These are phyloP conservation scores for Orthochromis malagaraziensis DNA, from an alignment of 2,113 vertebrate genomes.

Conservation along the genomic window DNA sequence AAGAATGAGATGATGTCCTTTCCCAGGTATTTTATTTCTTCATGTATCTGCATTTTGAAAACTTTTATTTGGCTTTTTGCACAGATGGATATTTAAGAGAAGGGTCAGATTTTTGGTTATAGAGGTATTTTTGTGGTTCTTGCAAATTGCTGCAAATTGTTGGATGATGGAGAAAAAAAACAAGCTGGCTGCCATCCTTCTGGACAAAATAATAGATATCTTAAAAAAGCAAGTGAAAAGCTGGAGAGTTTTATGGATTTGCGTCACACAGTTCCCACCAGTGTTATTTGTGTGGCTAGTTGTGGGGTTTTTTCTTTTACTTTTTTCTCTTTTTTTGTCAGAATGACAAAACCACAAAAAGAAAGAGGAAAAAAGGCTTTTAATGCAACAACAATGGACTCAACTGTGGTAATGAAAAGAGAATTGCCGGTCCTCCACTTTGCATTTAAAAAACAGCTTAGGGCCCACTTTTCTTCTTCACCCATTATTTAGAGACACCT, in stretches of 20 bases:
- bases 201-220: neutral
- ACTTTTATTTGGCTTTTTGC: neutral
- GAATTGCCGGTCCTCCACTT: neutral
- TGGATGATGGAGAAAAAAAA: neutral
- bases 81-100: neutral
- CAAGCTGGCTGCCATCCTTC: neutral
- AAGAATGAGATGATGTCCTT: neutral
- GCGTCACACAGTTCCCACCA: neutral
- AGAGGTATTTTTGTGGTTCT: neutral
- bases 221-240: neutral
- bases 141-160: neutral
- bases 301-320: neutral
- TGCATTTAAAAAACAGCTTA: neutral
- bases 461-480: neutral
- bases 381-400: neutral
- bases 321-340: neutral
- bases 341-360: neutral
- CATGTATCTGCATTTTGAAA: neutral
- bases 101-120: neutral
- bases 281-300: neutral
- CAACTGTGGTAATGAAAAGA: neutral
- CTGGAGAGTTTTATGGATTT: neutral
- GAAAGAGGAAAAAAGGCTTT: neutral
- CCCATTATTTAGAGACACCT: slow-evolving; percentile 30
- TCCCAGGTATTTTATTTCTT: neutral